Percentiles rank a stretch among this genome's conserved stretches.
These are phyloP conservation scores for Maniola jurtina DNA, from an alignment of 1,140 invertebrate genomes.

Conservation along the genomic window DNA sequence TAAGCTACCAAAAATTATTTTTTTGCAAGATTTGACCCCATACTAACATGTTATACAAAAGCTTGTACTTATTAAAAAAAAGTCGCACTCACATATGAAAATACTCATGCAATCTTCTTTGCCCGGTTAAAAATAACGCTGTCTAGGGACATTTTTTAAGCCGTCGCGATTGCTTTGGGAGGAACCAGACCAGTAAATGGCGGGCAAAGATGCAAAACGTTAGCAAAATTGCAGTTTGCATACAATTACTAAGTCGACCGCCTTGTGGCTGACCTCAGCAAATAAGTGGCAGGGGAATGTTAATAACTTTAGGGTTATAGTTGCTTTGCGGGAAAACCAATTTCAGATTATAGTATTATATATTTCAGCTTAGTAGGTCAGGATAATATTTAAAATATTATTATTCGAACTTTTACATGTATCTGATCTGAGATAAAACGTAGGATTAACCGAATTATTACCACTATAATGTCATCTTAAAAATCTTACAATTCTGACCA, in stretches of 20 bases:
- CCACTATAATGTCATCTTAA: too few species aligned
- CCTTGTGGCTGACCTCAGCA: neutral
- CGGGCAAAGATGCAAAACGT: constrained; percentile 1
- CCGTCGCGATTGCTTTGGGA: constrained; percentile 1
- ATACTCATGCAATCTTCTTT: neutral
- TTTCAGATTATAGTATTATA: neutral
- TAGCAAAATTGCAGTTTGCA: constrained; percentile 10
- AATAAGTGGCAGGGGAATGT: neutral
- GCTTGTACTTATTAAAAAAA: neutral
- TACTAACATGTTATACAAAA: too few species aligned
- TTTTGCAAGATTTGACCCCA: neutral
- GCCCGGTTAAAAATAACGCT: neutral
- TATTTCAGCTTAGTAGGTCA: too few species aligned
- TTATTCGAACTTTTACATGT: too few species aligned
- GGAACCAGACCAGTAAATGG: neutral
- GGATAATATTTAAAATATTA: too few species aligned
- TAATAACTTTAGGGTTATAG: neutral
- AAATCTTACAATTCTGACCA: too few species aligned
- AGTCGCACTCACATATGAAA: neutral
- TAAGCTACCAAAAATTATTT: too few species aligned
- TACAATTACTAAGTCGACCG: constrained; percentile 8
- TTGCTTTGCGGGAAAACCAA: neutral
- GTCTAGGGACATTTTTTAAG: constrained; percentile 10
- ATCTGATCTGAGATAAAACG: too few species aligned
- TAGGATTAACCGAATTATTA: too few species aligned